Evolutionary conservation across 1,140 invertebrate species (phyloP), one percentile per base, ranked within the genome.

Genomic region (Drosophila serrata): DNA sequence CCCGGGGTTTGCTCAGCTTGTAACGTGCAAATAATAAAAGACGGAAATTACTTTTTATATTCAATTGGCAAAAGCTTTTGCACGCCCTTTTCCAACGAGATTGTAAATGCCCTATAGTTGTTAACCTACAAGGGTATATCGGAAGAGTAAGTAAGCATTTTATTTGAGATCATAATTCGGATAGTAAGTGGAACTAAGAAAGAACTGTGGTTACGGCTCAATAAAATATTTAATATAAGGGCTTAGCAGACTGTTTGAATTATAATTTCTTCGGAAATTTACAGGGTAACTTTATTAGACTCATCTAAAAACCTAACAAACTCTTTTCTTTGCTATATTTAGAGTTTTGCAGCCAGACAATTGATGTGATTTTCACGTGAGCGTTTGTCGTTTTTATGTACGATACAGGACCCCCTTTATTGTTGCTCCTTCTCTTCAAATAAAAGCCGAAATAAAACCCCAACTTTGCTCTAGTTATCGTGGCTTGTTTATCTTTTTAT

Each of bases 341-440:
- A 75, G 75, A 79, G 55, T 73, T 75, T 48, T 57, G 33, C 69
- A 57, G 68, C 15, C 58, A 78, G 81, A 91, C 84, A 91, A 91
- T 91, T 91, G 90, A 91, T 91, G 88, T 80, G 84, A 81, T 88
- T 91, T 90, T 91, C 81, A 91, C 90, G 90, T 91, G 90, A 75
- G 57, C 55, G 45, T 70, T 77, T 78, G 70, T 59, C 81, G 81
- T 87, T 88, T 64, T 49, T 68, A 59, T 78, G 19, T 46, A n/a
- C 57, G 31, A 40, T 8, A 24, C 33, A 57, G 22, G 12, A n/a
- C 33, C 24, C n/a, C 40, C 11, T 15, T 17, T 19, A n/a, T 39
- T 24, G 13, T 4, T 17, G 40, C 19, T 2, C 22, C 22, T 24
- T n/a, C 19, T 4, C 40, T 13, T 11, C n/a, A 24, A 37, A 37